Evolutionary conservation across 2,113 vertebrate species (phyloP).

Genomic region (Oreochromis aureus): DNA sequence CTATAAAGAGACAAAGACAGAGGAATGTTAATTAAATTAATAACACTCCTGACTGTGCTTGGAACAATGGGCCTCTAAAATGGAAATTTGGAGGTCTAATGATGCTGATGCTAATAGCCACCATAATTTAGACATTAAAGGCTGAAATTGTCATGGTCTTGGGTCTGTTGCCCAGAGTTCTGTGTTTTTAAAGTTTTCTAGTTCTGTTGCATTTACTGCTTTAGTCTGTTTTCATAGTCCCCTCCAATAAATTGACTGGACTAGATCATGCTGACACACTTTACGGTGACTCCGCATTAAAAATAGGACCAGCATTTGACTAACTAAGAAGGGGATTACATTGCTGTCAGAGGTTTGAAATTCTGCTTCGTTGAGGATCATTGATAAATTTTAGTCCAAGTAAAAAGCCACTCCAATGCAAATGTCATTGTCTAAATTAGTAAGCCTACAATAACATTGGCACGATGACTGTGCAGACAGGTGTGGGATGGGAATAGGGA

Average conservation of each 20-base stretch:
- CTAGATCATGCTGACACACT: neutral
- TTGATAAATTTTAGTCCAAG: neutral
- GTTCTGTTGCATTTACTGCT: neutral
- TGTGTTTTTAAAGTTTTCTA: neutral
- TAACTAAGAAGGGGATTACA: neutral
- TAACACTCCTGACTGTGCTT: neutral
- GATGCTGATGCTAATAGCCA: neutral
- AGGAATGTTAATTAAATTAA: neutral
- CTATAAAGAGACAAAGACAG: constrained; percentile 53
- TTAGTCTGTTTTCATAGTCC: neutral
- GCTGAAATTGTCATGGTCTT: accelerated
- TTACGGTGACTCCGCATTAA: neutral
- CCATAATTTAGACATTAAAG: neutral
- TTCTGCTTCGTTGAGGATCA: neutral
- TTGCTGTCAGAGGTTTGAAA: neutral
- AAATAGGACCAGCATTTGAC: constrained; percentile 1
- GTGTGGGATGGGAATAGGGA: neutral
- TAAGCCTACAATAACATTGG: neutral
- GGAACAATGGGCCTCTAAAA: neutral
- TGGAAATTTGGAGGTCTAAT: neutral
- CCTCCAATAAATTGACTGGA: neutral
- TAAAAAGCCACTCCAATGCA: neutral
- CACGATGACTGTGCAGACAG: neutral
- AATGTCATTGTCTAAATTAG: constrained; percentile 27
- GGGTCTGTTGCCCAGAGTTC: accelerated